Percentiles rank a stretch among this genome's conserved stretches.
These are phyloP conservation scores for Calcarius ornatus DNA, from an alignment of 2,113 vertebrate genomes.

Conservation along the genomic window DNA sequence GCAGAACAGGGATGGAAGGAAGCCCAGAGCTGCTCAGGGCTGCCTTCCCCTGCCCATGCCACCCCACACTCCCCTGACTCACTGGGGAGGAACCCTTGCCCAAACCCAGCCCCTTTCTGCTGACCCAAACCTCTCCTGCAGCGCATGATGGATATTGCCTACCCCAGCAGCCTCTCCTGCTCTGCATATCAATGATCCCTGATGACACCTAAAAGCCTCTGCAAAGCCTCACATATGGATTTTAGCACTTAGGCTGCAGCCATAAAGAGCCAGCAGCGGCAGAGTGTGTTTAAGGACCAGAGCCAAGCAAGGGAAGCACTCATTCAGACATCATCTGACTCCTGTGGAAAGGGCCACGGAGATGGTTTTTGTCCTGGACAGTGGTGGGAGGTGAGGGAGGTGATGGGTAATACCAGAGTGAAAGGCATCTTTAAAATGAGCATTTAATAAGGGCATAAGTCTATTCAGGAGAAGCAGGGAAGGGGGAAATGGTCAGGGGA, in stretches of 20 bases:
- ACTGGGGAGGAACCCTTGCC: neutral
- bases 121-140: neutral
- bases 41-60: neutral
- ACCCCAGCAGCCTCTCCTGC: neutral
- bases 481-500: neutral
- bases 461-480: neutral
- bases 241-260: neutral
- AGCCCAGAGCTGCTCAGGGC: neutral
- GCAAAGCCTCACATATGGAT: neutral
- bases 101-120: neutral
- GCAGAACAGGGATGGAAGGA: neutral
- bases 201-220: constrained; percentile 39
- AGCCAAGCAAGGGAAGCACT: neutral
- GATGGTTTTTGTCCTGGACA: neutral
- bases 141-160: neutral
- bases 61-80: neutral
- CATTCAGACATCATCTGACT: neutral
- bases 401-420: neutral
- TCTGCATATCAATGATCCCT: constrained; percentile 11
- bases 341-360: neutral
- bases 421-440: neutral
- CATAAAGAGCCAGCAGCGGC: neutral
- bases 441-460: neutral
- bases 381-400: neutral
- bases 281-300: neutral